Evolutionary conservation across 2,888 invertebrate genomes (phyloP), one percentile per base, ranked within the genome.

Genomic region (Ennomos quercinarius): DNA sequence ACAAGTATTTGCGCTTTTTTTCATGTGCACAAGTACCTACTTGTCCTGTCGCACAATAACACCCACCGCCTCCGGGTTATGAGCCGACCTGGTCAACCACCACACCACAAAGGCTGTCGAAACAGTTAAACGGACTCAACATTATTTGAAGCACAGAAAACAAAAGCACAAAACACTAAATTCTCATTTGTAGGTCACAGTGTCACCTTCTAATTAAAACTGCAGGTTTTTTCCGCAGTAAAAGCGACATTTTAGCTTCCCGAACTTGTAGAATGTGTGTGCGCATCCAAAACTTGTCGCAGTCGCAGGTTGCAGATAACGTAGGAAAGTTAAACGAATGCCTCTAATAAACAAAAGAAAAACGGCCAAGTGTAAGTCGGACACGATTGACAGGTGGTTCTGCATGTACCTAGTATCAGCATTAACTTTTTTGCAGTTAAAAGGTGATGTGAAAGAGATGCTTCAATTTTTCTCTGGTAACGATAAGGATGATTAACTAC

Each of bases 281-380:
- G 58, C 64, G 60, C 72, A 77, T 74, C 66, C 60, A 58, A 73
- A 70, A 73, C 73, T 67, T 70, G 36, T 58, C 58, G 53, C 45
- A 34, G 37, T 61, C 59, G 65, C 67, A 70, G 73, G 37, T 61
- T 58, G 65, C 67, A 70, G 73, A 78, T 75, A 75, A 72, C 66
- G 53, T 73, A 77, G 74, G 74, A 82, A 84, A 84, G 77, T 73
- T 74, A 75, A 71, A 77, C 73, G 71, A 74, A 78, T 73, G 72
- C 70, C 67, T 60, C 67, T 70, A 71, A 74, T 81, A 76, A 80
- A 81, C 66, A 63, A 75, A 73, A 77, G 27, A 27, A 35, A 64
- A 66, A 64, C 42, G 38, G 54, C 13, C 43, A 43, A 58, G 9
- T 52, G 36, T 34, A 9, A 13, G 43, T 12, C 8, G 35, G 38